Conservation (phyloP, 2,113 vertebrate species). For the Melanocharis versteri region DNA sequence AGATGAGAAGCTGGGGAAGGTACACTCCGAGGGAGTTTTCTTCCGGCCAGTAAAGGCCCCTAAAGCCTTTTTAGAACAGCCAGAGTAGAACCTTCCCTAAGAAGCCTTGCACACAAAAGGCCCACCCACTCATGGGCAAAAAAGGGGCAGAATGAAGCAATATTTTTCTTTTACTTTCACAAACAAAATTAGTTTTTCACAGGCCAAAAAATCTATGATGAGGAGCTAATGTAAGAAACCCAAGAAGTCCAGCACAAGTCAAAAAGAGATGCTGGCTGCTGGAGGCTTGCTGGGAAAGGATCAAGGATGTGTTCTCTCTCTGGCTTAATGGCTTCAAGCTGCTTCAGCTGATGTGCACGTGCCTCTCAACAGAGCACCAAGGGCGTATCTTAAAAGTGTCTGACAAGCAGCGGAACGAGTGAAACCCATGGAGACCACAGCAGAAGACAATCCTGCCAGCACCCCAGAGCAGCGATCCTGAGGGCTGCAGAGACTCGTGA, state of each 20-base stretch:
- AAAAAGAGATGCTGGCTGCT: not conserved
- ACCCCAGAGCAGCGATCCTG: not conserved
- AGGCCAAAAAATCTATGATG: not conserved
- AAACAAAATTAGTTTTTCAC: not conserved
- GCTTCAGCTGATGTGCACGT: not conserved
- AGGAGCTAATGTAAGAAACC: not conserved
- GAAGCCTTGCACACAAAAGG: not conserved
- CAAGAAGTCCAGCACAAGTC: not conserved
- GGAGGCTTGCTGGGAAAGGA: not conserved
- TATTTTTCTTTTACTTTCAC: not conserved
- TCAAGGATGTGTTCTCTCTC: not conserved
- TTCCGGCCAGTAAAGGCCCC: not conserved
- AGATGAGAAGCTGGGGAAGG: not conserved
- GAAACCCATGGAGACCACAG: fast-evolving
- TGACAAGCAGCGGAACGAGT: not conserved
- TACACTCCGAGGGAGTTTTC: not conserved
- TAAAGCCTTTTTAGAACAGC: not conserved
- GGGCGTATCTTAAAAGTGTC: not conserved
- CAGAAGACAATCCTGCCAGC: not conserved
- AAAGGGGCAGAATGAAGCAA: not conserved
- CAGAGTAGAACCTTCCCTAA: not conserved
- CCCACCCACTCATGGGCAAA: not conserved
- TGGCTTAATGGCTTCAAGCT: not conserved
- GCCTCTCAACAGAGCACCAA: not conserved
- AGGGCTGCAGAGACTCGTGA: not conserved